phyloP scores from a whole-genome alignment of 2,797 vertebrate species.

The Masticophis lateralis region DNA sequence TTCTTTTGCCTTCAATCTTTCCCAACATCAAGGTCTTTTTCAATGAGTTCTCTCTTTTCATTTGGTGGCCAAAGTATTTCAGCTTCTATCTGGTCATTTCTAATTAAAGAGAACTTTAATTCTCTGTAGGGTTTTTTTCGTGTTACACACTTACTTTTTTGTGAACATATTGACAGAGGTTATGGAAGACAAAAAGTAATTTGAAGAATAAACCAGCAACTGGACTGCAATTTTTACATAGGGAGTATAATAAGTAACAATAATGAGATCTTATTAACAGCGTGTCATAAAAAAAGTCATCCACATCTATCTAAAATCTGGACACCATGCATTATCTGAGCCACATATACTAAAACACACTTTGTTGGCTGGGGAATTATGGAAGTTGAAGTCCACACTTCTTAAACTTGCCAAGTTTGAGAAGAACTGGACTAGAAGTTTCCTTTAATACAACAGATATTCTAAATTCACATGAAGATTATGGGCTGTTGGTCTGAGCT shows the following conservation, averaged over 20 bases:
- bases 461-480: neutral
- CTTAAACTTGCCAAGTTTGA: neutral
- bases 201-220: neutral
- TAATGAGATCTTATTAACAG: neutral
- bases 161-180: neutral
- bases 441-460: neutral
- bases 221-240: neutral
- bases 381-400: neutral
- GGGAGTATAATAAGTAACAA: neutral
- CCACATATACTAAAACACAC: neutral
- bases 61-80: neutral
- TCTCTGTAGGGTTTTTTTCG: neutral
- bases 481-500: too few relatives aligned
- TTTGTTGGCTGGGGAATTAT: neutral
- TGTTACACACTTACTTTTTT: neutral
- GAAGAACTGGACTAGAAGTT: neutral
- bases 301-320: neutral
- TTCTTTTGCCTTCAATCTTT: neutral
- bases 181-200: neutral
- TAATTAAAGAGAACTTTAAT: conserved; percentile 1
- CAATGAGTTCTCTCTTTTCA: neutral
- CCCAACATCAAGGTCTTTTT: neutral
- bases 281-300: neutral
- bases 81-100: neutral
- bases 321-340: neutral